Percentiles rank a stretch among this genome's conserved stretches.
Conservation (phyloP, 2,797 vertebrate species). For the Cottoperca gobio region DNA sequence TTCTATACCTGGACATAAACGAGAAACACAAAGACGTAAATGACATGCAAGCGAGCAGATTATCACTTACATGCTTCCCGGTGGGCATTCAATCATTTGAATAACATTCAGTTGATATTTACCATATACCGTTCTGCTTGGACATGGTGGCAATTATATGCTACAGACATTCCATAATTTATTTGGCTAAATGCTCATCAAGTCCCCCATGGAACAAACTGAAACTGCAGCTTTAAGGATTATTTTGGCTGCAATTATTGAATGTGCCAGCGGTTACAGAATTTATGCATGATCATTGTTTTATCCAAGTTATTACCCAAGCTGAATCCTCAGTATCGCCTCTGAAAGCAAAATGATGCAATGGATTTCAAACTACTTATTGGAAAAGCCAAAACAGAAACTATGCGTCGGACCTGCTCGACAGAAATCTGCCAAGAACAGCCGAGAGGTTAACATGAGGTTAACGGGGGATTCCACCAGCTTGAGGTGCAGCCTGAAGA, state of each 20-base stretch:
- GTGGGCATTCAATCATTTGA: background rate
- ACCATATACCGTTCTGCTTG: background rate
- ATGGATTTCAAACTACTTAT: background rate
- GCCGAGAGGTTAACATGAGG: too few relatives aligned
- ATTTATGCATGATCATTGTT: background rate
- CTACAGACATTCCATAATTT: background rate
- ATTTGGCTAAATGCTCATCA: background rate
- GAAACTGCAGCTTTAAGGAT: background rate
- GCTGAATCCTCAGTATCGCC: background rate
- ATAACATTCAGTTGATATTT: background rate
- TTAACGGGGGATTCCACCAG: too few relatives aligned
- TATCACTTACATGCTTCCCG: background rate
- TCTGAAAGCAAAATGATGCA: background rate
- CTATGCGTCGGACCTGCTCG: too few relatives aligned
- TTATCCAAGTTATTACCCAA: background rate
- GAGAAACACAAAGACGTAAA: background rate
- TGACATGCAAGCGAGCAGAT: background rate
- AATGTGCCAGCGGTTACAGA: background rate
- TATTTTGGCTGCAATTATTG: background rate
- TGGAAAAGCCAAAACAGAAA: background rate
- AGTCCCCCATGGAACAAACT: too few relatives aligned
- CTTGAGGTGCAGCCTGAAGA: too few relatives aligned
- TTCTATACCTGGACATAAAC: slow-evolving; percentile 84
- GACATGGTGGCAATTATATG: background rate
- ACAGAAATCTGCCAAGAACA: too few relatives aligned